A percentile compares a stretch with the other conserved stretches of the same genome.
Conservation (phyloP, 2,888 invertebrate species). For the Mactromeris polynyma region DNA sequence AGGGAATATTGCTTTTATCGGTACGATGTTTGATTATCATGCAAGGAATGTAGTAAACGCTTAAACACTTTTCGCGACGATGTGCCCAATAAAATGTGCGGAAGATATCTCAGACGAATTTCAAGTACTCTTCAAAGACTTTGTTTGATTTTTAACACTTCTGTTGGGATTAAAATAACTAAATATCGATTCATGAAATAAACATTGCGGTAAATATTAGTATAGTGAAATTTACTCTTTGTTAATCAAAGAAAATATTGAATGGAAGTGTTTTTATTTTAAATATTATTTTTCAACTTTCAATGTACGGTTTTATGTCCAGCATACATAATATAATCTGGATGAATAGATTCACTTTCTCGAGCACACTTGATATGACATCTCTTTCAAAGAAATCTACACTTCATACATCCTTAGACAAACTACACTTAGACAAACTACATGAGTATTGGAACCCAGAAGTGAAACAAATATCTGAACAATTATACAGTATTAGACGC, state of each 20-base stretch:
- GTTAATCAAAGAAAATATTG: not conserved
- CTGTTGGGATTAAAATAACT: not conserved
- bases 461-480: not conserved
- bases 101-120: conserved; percentile 3
- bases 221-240: not conserved
- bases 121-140: conserved; percentile 8
- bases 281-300: not conserved
- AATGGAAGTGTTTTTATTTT: not conserved
- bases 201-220: conserved; percentile 3
- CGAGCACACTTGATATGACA: not conserved
- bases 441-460: not conserved
- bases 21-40: not conserved
- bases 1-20: not conserved
- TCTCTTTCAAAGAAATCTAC: not conserved
- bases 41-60: not conserved
- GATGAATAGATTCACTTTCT: not conserved
- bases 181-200: conserved; percentile 11
- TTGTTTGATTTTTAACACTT: conserved; percentile 11
- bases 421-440: not conserved
- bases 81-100: not conserved
- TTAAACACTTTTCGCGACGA: not conserved
- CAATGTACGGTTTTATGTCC: not conserved
- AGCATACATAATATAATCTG: not conserved
- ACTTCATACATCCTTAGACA: not conserved
- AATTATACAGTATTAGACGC: no score